Conservation (phyloP, 2,113 vertebrate genomes). For the Planiliza haematocheilus region DNA sequence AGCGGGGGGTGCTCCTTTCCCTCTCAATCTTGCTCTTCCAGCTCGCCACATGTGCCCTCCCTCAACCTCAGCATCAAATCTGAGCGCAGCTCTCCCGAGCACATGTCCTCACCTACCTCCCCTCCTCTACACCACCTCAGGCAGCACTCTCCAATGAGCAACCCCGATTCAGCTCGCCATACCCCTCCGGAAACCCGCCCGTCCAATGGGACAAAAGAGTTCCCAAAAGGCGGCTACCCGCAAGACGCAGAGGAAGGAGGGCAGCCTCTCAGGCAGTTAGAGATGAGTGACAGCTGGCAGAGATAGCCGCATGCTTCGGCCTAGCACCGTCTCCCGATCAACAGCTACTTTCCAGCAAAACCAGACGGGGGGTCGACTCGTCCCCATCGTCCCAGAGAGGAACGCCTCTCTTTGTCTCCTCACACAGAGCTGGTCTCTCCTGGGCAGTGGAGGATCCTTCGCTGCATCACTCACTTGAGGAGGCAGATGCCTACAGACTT, state of each 20-base stretch:
- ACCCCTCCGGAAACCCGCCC: conserved; percentile 60
- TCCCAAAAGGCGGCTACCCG: conserved; percentile 80
- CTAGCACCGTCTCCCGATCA: conserved; percentile 35
- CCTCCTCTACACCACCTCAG: conserved; percentile 75
- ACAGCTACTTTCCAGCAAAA: conserved; percentile 36
- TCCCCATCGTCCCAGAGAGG: conserved; percentile 45
- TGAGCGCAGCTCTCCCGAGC: conserved; percentile 88
- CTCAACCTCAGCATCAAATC: conserved; percentile 90
- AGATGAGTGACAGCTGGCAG: conserved; percentile 86
- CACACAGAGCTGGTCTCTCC: conserved; percentile 75
- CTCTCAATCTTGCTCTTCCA: conserved; percentile 72
- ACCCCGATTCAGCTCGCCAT: conserved; percentile 54
- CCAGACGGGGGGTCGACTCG: conserved; percentile 12
- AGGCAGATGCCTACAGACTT: conserved; percentile 45
- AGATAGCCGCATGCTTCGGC: conserved; percentile 82
- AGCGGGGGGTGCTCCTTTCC: conserved; percentile 78
- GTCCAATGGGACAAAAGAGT: conserved; percentile 78
- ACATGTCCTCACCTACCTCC: conserved; percentile 78
- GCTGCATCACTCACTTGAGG: conserved; percentile 45
- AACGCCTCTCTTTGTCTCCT: conserved; percentile 59
- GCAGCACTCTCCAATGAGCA: conserved; percentile 74
- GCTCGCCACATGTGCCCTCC: conserved; percentile 75
- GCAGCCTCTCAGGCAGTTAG: conserved; percentile 72
- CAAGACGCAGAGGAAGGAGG: conserved; percentile 76
- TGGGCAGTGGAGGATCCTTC: conserved; percentile 46